Evolutionary conservation across 2,113 vertebrate genomes (phyloP), one percentile per base, ranked within the genome.

Genomic region (Australoheros scitulus): DNA sequence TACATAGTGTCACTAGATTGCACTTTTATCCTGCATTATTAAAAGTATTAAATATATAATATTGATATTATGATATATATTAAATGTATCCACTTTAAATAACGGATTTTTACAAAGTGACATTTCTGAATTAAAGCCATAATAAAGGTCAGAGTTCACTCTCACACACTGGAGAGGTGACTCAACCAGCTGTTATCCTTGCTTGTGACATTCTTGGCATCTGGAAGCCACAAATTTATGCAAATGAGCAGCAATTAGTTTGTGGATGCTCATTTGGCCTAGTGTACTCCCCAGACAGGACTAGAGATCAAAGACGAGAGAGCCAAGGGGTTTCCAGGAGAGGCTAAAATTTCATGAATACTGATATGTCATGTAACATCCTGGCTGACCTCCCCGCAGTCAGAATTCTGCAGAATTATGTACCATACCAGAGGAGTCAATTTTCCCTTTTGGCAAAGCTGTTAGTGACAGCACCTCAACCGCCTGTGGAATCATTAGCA

Each of bases 401-500:
- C 34, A 78, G 41, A 68, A 61, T 77, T 59, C 55, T 24, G 43
- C 61, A 63, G 60, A 75, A 75, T 76, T 47, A 36, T 76, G 63
- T 22, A 58, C 18, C 52, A 72, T 47, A 76, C 79, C 82, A 84
- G 80, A 88, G 80, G 60, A 91, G 83, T 90, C 78, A 50, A 56
- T 68, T 79, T 43, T 82, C 61, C 82, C 78, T 79, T 80, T 80
- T 79, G 57, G 75, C 79, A 74, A 63, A 79, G 76, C 74, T 64
- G 79, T 76, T 80, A 61, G 84, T 91, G 87, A 83, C 84, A 87
- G 86, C 87, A 61, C 58, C 76, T 83, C 9, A 11, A 61, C 88
- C 41, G 63, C 75, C 87, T 64, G 80, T 77, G 68, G 87, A 79
- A 77, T 91, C 85, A 91, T 92, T 92, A 91, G 88, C 63, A 84